Evolutionary conservation across 2,888 invertebrate species (phyloP).

Genomic region (Sclerodermus sp.): DNA sequence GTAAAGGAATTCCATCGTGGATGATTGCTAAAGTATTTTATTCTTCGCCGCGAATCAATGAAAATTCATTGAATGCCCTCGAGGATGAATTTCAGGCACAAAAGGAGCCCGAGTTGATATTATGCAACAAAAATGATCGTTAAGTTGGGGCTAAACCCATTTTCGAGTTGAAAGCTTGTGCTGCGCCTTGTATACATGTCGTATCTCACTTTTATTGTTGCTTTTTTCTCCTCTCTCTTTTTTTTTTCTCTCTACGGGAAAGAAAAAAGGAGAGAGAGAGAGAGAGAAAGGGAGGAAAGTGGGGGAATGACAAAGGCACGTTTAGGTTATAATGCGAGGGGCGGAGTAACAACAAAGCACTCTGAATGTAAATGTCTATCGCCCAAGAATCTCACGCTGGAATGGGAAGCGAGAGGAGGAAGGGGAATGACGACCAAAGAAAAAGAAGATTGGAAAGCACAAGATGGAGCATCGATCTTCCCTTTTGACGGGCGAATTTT

Average conservation of each 20-base stretch:
- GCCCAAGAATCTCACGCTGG: constrained; percentile 18
- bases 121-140: neutral
- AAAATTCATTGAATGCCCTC: too few relatives aligned
- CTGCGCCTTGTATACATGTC: neutral
- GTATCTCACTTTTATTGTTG: too few relatives aligned
- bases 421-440: neutral
- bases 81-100: too few relatives aligned
- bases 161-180: constrained; percentile 3
- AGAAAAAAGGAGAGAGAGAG: neutral
- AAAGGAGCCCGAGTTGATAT: too few relatives aligned
- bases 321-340: constrained; percentile 20
- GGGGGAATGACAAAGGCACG: neutral
- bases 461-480: too few relatives aligned
- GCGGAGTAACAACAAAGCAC: constrained; percentile 33
- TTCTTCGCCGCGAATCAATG: too few relatives aligned
- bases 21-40: too few relatives aligned
- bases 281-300: neutral
- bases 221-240: too few relatives aligned
- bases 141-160: neutral
- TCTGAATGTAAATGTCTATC: constrained; percentile 41
- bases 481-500: too few relatives aligned
- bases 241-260: neutral
- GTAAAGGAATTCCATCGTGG: too few relatives aligned
- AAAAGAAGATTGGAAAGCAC: too few relatives aligned
- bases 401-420: constrained; percentile 1